Conservation (phyloP, 2,113 vertebrate genomes). For the Erythrocercus mccallii region DNA sequence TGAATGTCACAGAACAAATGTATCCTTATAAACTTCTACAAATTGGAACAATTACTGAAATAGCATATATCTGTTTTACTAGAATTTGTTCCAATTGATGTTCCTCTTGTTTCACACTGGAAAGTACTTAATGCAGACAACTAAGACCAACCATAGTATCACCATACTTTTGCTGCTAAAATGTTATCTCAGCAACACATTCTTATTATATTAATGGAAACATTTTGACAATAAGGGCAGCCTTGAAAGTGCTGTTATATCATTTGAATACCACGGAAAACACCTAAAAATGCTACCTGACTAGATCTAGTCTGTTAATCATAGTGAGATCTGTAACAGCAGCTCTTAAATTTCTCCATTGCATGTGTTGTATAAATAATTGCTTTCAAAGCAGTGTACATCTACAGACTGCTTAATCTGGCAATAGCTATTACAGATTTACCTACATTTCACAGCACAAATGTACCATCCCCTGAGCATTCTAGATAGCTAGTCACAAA, state of each 20-base stretch:
- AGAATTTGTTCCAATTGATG: neutral
- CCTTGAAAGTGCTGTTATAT: neutral
- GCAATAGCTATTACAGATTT: neutral
- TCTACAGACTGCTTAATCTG: neutral
- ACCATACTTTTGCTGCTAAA: neutral
- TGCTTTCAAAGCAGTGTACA: neutral
- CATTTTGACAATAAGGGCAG: neutral
- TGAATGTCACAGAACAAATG: neutral
- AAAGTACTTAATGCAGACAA: neutral
- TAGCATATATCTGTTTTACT: neutral
- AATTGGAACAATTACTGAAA: conserved; percentile 20
- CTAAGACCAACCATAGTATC: neutral
- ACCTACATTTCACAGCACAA: neutral
- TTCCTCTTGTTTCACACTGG: neutral
- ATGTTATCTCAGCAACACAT: neutral
- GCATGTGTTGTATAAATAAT: neutral
- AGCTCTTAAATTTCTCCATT: neutral
- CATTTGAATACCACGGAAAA: neutral
- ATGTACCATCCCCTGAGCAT: neutral
- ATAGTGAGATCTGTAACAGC: neutral
- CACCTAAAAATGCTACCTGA: neutral
- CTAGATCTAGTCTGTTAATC: neutral
- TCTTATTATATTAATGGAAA: neutral
- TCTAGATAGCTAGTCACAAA: neutral
- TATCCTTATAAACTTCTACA: neutral